These are phyloP conservation scores for Piaya cayana DNA, from an alignment of 2,113 vertebrate genomes.

Conservation along the genomic window DNA sequence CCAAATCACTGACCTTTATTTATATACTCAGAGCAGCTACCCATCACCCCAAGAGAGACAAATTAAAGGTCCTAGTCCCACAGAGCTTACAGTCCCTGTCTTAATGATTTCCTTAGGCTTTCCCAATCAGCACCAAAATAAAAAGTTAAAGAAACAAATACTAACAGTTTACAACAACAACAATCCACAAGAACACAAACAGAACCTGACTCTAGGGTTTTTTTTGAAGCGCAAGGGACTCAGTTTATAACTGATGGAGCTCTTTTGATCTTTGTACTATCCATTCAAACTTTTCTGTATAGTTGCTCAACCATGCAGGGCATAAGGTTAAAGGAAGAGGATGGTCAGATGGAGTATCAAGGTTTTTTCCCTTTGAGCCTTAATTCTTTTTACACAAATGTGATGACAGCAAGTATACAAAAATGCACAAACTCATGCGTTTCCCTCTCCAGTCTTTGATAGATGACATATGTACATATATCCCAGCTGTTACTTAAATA, in stretches of 20 bases:
- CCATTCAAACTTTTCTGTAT: slow-evolving; percentile 21
- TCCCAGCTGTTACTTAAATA: slow-evolving; percentile 60
- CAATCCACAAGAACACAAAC: slow-evolving; percentile 14
- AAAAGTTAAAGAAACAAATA: slow-evolving; percentile 34
- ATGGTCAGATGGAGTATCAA: slow-evolving; percentile 34
- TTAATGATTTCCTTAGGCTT: background rate
- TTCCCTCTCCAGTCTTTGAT: slow-evolving; percentile 41
- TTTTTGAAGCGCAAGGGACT: background rate
- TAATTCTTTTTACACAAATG: slow-evolving; percentile 30
- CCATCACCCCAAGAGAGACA: background rate
- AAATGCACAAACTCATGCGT: slow-evolving; percentile 25
- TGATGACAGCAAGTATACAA: slow-evolving; percentile 60
- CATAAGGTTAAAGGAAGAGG: slow-evolving; percentile 60
- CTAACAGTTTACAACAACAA: slow-evolving; percentile 32
- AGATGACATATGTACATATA: slow-evolving; percentile 46
- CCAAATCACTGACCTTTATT: background rate
- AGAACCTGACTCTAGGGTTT: background rate
- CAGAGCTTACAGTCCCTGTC: background rate
- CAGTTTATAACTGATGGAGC: slow-evolving; percentile 20
- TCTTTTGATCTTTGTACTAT: slow-evolving; percentile 53
- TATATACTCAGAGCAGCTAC: background rate
- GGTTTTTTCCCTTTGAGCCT: background rate
- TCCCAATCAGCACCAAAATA: background rate
- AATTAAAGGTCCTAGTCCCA: background rate
- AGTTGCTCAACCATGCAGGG: slow-evolving; percentile 51